Evolutionary conservation across 2,888 invertebrate species (phyloP).

Genomic region (Brassicogethes aeneus): DNA sequence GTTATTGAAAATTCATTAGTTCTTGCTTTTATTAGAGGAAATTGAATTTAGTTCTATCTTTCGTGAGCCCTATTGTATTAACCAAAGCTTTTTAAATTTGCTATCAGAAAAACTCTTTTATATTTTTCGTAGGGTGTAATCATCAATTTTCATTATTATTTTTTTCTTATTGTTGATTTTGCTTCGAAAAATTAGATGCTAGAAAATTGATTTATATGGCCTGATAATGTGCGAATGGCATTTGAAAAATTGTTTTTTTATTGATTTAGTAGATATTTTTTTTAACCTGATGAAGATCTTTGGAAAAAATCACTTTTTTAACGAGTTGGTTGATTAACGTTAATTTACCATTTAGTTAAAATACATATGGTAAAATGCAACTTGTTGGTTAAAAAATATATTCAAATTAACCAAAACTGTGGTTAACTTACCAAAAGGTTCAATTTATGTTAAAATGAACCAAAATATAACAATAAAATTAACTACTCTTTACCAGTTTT

Average conservation of each 20-base stretch:
- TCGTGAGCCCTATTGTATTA: neutral
- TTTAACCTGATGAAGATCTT: too few species aligned
- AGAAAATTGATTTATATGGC: neutral
- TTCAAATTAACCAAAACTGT: too few species aligned
- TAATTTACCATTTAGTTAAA: too few species aligned
- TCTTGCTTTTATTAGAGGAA: neutral
- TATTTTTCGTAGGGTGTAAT: neutral
- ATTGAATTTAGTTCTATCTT: neutral
- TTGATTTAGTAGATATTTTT: too few species aligned
- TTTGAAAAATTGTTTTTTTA: neutral
- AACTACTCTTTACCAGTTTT: too few species aligned
- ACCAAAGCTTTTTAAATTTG: constrained; percentile 1
- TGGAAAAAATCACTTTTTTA: too few species aligned
- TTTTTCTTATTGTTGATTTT: neutral
- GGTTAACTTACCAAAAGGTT: too few species aligned
- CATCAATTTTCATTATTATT: neutral
- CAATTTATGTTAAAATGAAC: too few species aligned
- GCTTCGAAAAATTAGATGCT: neutral
- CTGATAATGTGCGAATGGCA: neutral
- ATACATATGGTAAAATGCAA: too few species aligned
- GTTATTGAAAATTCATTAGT: neutral
- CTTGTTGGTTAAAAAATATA: too few species aligned
- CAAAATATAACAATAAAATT: too few species aligned
- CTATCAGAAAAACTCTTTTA: neutral
- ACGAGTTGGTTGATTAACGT: too few species aligned